These are phyloP conservation scores for Rhadina sibilatrix DNA, from an alignment of 2,113 vertebrate genomes.

Conservation along the genomic window DNA sequence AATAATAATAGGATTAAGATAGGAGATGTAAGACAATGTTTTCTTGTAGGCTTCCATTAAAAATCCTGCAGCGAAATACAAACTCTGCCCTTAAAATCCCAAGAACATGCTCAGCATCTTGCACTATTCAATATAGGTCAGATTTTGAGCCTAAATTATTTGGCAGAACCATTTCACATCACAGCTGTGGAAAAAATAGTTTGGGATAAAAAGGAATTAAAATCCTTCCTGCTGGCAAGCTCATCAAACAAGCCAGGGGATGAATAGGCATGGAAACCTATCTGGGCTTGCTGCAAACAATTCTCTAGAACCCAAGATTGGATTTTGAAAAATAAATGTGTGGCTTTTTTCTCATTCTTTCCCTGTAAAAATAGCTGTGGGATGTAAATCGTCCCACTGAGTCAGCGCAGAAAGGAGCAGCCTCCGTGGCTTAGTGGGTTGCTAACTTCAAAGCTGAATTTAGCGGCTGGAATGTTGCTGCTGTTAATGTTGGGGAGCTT, in stretches of 20 bases:
- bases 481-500: background rate
- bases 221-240: slow-evolving; percentile 22
- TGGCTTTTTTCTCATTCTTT: background rate
- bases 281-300: background rate
- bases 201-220: slow-evolving; percentile 38
- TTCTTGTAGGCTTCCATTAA: background rate
- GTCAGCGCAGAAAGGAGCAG: slow-evolving; percentile 14
- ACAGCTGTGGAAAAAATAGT: background rate
- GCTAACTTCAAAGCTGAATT: slow-evolving; percentile 48
- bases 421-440: slow-evolving; percentile 10
- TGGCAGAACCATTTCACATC: background rate
- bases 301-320: background rate
- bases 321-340: background rate
- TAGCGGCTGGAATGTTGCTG: background rate
- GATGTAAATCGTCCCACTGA: slow-evolving; percentile 17
- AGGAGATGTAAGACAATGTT: background rate
- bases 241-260: background rate
- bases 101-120: background rate
- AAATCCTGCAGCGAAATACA: background rate
- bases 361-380: slow-evolving; percentile 28
- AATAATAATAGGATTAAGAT: background rate
- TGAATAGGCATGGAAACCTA: background rate
- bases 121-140: background rate
- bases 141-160: slow-evolving; percentile 4
- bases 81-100: background rate